Evolutionary conservation across 2,888 invertebrate species (phyloP).

Genomic region (Gerosis bhagava): DNA sequence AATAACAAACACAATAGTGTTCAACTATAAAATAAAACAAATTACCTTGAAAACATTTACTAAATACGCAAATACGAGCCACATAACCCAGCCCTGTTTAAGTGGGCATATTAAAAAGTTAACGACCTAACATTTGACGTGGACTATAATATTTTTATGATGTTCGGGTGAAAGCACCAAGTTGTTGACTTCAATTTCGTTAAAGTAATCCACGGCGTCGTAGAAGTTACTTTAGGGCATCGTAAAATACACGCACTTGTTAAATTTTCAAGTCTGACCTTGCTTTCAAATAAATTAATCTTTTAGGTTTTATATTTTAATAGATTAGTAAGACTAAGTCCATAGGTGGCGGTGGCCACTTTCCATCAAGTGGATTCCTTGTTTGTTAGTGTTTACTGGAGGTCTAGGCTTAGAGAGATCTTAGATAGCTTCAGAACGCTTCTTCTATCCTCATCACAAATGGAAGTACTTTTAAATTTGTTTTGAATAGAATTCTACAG

Average conservation of each 20-base stretch:
- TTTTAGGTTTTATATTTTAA: no score
- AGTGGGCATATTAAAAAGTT: constrained; percentile 38
- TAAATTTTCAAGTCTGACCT: background rate
- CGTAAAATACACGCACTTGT: constrained; percentile 9
- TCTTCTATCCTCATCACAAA: no score
- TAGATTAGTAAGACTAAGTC: no score
- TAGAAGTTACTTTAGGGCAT: constrained; percentile 2
- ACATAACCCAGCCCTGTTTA: constrained; percentile 30
- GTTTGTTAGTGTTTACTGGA: no score
- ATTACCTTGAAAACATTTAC: constrained; percentile 24
- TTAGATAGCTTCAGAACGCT: no score
- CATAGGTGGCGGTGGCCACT: no score
- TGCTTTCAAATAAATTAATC: background rate
- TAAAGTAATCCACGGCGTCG: constrained; percentile 32
- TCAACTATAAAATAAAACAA: constrained; percentile 22
- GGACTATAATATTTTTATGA: constrained; percentile 42
- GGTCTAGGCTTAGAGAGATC: no score
- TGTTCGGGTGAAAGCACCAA: constrained; percentile 40
- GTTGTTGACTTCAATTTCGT: constrained; percentile 40
- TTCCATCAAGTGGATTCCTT: no score
- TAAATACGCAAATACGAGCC: constrained; percentile 12
- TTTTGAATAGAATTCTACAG: no score
- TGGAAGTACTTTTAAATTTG: no score
- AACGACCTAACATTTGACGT: constrained; percentile 37
- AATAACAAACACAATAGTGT: constrained; percentile 18